Evolutionary conservation across 2,888 invertebrate genomes (phyloP), one percentile per base, ranked within the genome.

Genomic region (Taphrorychus bicolor): DNA sequence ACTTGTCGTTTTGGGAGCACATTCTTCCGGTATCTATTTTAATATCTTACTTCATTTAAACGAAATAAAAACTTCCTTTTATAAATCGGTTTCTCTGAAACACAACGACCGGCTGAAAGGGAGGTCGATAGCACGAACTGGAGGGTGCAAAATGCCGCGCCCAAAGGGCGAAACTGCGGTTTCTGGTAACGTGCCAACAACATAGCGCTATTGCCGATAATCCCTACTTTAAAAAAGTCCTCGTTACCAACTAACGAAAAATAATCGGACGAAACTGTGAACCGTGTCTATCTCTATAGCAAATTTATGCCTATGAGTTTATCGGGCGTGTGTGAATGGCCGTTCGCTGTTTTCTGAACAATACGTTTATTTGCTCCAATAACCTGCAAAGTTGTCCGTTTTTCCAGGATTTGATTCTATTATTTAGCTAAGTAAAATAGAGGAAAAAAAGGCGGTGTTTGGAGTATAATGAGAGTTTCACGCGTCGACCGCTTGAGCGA

Each of bases 21-120:
- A 67, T 70, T 76, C 79, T 80, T 80, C 80, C 80, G 76, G 77
- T 76, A 74, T 79, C 79, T 79, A 80, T 80, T 80, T 80, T 77
- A 72, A 78, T 76, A 77, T 76, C 73, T 73, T 74, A 76, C 21
- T 21, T n/a, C 51, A 51, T 45, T 18, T 14, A 45, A 3, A n/a
- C 45, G 14, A 14, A 16, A 19, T 32, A 1, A 7, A 32, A 32
- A 32, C 32, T 32, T 32, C 32, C 32, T 11, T 32, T 11, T 32
- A 2, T 32, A 40, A 40, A 40, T 1, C 14, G 32, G 11, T 32
- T 11, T 32, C 3, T 32, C 32, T 32, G 48, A 19, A 5, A 16
- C 14, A 5, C 9, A 48, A 48, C 11, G 9, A 19, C 32, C 32
- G 32, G 11, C 32, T 32, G 3, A 48, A 48, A 48, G 48, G 48